These are phyloP conservation scores for Pristis pectinata DNA, from an alignment of 2,797 vertebrate species.

Conservation along the genomic window DNA sequence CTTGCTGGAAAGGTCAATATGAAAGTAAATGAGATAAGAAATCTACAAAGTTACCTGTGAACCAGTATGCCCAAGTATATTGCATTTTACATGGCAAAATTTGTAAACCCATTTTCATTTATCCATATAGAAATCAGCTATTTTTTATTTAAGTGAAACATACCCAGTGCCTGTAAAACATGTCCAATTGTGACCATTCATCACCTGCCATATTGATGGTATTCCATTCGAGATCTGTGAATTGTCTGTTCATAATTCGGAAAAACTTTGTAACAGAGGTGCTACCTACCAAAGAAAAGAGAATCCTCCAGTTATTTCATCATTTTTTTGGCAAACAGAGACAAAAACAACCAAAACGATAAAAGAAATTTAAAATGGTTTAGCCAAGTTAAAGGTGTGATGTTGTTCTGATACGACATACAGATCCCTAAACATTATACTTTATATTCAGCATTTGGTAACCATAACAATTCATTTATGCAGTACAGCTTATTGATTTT, in stretches of 20 bases:
- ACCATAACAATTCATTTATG: background rate
- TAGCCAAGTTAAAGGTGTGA: background rate
- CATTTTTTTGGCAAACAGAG: background rate
- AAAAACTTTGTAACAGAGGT: slow-evolving; percentile 85
- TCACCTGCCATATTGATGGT: slow-evolving; percentile 68
- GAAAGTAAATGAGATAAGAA: background rate
- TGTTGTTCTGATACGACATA: background rate
- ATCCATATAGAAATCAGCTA: background rate
- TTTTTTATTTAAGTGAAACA: background rate
- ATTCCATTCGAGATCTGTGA: slow-evolving; percentile 81
- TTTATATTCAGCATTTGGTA: background rate
- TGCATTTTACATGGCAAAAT: background rate
- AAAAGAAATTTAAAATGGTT: background rate
- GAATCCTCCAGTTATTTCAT: background rate
- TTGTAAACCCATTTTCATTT: background rate
- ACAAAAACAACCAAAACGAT: background rate
- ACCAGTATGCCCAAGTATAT: background rate
- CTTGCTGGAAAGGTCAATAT: background rate
- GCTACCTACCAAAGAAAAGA: slow-evolving; percentile 62
- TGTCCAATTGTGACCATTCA: slow-evolving; percentile 76
- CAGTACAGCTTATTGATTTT: background rate
- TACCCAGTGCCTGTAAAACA: slow-evolving; percentile 96
- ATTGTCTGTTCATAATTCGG: slow-evolving; percentile 90
- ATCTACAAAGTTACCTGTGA: background rate
- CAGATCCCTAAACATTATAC: background rate